Conservation (phyloP, 2,113 vertebrate species). For the Rhombomys opimus region DNA sequence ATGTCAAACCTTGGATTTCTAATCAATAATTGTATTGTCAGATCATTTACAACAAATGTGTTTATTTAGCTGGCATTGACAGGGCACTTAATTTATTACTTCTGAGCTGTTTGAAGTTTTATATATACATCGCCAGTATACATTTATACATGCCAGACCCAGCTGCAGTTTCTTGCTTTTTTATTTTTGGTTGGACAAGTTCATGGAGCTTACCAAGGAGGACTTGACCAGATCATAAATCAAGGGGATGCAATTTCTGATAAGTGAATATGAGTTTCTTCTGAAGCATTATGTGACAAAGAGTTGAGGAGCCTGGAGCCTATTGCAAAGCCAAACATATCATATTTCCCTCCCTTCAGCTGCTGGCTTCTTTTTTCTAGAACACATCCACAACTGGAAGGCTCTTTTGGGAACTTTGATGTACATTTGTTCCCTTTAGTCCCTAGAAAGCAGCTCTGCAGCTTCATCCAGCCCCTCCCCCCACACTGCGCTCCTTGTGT, state of each 20-base stretch:
- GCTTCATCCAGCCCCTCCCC: not conserved
- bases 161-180: conserved; percentile 48
- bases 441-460: not conserved
- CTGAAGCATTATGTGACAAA: conserved; percentile 63
- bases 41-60: conserved; percentile 76
- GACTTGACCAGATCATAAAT: conserved; percentile 77
- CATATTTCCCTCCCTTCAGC: not conserved
- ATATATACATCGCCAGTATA: conserved; percentile 62
- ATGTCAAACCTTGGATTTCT: conserved; percentile 75
- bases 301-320: conserved; percentile 16
- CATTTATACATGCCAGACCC: not conserved
- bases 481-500: not conserved
- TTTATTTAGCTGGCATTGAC: conserved; percentile 75
- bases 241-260: conserved; percentile 76
- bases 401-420: conserved; percentile 4
- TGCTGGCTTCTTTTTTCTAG: conserved; percentile 21
- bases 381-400: not conserved
- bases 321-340: conserved; percentile 58
- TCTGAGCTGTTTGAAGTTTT: conserved; percentile 47
- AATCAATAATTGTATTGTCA: conserved; percentile 82
- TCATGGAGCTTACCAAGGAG: conserved; percentile 68
- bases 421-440: not conserved
- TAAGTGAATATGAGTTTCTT: conserved; percentile 76
- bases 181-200: conserved; percentile 61
- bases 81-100: conserved; percentile 71